Evolutionary conservation across 2,797 vertebrate genomes (phyloP).

Genomic region (Distichodus sexfasciatus): DNA sequence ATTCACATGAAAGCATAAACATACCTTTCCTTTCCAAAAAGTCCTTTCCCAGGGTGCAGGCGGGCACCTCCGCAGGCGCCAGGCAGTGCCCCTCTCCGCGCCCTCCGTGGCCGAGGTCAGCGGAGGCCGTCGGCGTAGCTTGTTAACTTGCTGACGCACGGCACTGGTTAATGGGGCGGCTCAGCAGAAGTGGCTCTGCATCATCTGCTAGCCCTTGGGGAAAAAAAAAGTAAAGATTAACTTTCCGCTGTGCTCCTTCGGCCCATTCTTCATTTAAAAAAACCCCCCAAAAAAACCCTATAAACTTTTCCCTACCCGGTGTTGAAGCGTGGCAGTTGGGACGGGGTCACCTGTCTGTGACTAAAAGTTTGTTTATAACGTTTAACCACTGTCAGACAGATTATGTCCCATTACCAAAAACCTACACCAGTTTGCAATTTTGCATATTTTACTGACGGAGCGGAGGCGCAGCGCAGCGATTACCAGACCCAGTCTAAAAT

Average conservation of each 20-base stretch:
- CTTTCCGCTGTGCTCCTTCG: slow-evolving; percentile 2
- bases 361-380: slow-evolving; percentile 24
- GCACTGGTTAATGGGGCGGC: slow-evolving; percentile 33
- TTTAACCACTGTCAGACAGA: background rate
- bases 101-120: slow-evolving; percentile 13
- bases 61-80: background rate
- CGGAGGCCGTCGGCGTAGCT: slow-evolving; percentile 7
- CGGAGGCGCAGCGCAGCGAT: background rate
- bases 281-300: too few species aligned
- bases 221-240: slow-evolving; percentile 43
- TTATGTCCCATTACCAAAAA: slow-evolving; percentile 10
- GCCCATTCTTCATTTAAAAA: background rate
- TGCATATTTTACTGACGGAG: background rate
- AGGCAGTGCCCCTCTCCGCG: background rate
- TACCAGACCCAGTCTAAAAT: slow-evolving; percentile 18
- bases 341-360: slow-evolving; percentile 24
- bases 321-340: slow-evolving; percentile 8
- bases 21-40: background rate
- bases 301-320: too few species aligned
- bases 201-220: slow-evolving; percentile 11
- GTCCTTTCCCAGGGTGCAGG: background rate
- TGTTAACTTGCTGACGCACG: slow-evolving; percentile 40
- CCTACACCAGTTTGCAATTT: background rate
- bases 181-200: slow-evolving; percentile 21
- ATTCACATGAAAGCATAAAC: background rate